A percentile compares a stretch with the other conserved stretches of the same genome.
phyloP scores from a whole-genome alignment of 1,140 invertebrate genomes.

The Glomeris maerens region DNA sequence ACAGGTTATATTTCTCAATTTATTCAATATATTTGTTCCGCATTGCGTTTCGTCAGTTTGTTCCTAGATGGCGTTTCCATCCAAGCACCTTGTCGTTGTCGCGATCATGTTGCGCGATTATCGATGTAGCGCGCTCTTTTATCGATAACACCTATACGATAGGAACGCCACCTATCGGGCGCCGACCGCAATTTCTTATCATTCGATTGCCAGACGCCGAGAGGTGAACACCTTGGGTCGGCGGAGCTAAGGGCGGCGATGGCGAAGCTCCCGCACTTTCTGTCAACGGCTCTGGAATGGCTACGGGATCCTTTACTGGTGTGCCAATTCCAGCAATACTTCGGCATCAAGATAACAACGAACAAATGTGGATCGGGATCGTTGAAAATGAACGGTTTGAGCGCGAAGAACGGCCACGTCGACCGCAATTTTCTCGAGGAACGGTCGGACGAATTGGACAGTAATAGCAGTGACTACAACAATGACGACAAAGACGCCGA shows the following conservation, averaged over 20 bases:
- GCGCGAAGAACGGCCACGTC: not conserved
- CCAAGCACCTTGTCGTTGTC: too few species aligned
- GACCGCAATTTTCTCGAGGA: conserved; percentile 9
- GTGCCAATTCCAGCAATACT: conserved; percentile 52
- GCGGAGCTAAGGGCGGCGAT: too few species aligned
- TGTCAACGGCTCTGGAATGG: conserved; percentile 33
- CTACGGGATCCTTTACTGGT: conserved; percentile 52
- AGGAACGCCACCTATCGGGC: not conserved
- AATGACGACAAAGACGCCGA: conserved; percentile 6
- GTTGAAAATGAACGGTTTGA: not conserved
- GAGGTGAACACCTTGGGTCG: too few species aligned
- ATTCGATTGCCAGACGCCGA: too few species aligned
- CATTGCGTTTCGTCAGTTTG: too few species aligned
- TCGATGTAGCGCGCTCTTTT: too few species aligned
- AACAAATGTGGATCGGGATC: not conserved
- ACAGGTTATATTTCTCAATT: too few species aligned
- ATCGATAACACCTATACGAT: not conserved
- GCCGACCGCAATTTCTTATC: not conserved
- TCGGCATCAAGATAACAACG: conserved; percentile 37
- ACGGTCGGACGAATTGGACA: conserved; percentile 10
- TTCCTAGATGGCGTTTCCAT: too few species aligned
- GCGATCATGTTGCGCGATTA: too few species aligned
- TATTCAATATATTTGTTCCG: too few species aligned
- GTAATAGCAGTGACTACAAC: conserved; percentile 6
- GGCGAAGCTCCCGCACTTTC: conserved; percentile 3